phyloP scores from a whole-genome alignment of 2,113 vertebrate species.

The Rattus rattus region DNA sequence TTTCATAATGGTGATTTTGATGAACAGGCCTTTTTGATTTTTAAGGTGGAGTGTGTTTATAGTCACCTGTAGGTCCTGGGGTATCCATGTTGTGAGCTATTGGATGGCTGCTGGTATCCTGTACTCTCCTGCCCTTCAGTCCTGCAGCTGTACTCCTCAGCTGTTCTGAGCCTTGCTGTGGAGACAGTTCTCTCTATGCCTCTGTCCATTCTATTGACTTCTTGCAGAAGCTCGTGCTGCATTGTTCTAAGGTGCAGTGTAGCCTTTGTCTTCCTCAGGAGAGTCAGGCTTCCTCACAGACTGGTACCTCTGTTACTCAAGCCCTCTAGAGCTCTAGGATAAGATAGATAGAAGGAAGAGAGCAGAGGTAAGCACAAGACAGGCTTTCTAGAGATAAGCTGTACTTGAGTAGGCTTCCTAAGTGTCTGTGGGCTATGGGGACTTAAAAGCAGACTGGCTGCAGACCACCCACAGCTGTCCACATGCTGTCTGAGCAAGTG shows the following conservation, averaged over 20 bases:
- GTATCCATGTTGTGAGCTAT: not conserved
- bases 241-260: not conserved
- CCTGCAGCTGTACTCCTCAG: not conserved
- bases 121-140: slow-evolving; percentile 1
- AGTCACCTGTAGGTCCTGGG: not conserved
- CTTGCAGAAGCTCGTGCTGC: not conserved
- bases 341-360: not conserved
- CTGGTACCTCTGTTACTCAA: not conserved
- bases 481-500: not conserved
- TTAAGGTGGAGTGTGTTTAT: slow-evolving; percentile 28
- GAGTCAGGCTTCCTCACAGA: not conserved
- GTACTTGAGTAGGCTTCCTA: not conserved
- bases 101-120: not conserved
- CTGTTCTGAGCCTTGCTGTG: not conserved
- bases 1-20: not conserved
- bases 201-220: slow-evolving; percentile 25
- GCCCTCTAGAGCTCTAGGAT: not conserved
- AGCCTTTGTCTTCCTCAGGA: not conserved
- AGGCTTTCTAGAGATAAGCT: not conserved
- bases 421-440: not conserved
- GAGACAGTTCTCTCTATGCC: not conserved
- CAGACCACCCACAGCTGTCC: not conserved
- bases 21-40: not conserved
- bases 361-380: not conserved
- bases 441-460: not conserved